Evolutionary conservation across 2,113 vertebrate species (phyloP).

Genomic region (Zosterops pallidus): DNA sequence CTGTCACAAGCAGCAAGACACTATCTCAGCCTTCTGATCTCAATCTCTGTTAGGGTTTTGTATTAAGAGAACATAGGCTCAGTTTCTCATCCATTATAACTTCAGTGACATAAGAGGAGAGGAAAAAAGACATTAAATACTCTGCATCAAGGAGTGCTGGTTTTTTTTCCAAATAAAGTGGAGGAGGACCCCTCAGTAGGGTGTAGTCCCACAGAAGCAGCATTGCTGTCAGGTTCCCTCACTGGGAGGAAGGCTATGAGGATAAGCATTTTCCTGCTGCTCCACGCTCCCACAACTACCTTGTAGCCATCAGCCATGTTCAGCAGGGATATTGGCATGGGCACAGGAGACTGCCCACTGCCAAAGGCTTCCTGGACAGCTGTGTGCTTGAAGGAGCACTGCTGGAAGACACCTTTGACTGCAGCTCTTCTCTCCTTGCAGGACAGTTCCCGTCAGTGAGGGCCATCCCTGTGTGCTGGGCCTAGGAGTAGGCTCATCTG

Average conservation of each 20-base stretch:
- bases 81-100: too few relatives aligned
- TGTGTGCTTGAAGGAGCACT: not conserved
- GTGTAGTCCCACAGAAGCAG: not conserved
- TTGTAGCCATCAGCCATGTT: not conserved
- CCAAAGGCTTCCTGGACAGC: not conserved
- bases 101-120: not conserved
- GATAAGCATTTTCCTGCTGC: not conserved
- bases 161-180: not conserved
- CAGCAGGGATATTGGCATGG: not conserved
- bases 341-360: not conserved
- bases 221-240: not conserved
- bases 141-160: not conserved
- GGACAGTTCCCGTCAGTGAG: not conserved
- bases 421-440: not conserved
- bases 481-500: not conserved
- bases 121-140: not conserved
- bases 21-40: not conserved
- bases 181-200: not conserved
- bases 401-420: not conserved
- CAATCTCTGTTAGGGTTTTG: not conserved
- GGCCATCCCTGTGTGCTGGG: not conserved
- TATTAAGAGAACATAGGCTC: not conserved
- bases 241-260: not conserved
- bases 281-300: fast-evolving
- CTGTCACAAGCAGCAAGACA: not conserved